Percentiles rank a stretch among this genome's conserved stretches.
Conservation (phyloP, 2,888 invertebrate species). For the Brachyopa scutellaris region DNA sequence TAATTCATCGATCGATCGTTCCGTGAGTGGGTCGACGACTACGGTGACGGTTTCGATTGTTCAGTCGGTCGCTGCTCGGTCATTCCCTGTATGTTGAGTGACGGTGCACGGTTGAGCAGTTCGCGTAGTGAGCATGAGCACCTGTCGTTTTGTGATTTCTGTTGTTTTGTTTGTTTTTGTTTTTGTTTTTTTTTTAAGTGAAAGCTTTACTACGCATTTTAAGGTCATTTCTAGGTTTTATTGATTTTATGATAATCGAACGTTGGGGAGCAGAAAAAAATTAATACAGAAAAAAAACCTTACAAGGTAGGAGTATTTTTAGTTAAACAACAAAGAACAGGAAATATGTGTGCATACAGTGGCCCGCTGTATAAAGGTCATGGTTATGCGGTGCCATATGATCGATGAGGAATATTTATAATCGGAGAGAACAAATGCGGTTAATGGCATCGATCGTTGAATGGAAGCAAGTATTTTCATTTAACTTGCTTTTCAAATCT, state of each 20-base stretch:
- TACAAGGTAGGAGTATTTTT: slow-evolving; percentile 34
- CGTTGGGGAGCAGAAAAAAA: too few species aligned
- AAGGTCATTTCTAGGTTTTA: slow-evolving; percentile 66
- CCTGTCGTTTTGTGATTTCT: slow-evolving; percentile 51
- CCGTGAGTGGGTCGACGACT: slow-evolving; percentile 39
- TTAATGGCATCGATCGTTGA: too few species aligned
- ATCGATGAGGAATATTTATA: background rate
- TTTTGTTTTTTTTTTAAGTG: slow-evolving; percentile 40
- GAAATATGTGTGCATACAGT: slow-evolving; percentile 28
- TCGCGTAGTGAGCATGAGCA: slow-evolving; percentile 33
- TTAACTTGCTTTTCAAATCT: too few species aligned
- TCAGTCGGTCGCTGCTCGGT: slow-evolving; percentile 35
- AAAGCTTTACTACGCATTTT: slow-evolving; percentile 64
- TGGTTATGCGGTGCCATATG: slow-evolving; percentile 2
- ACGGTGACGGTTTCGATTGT: slow-evolving; percentile 41
- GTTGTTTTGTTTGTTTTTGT: slow-evolving; percentile 16
- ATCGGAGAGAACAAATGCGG: slow-evolving; percentile 24
- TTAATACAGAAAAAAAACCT: slow-evolving; percentile 15
- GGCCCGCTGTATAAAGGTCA: slow-evolving; percentile 47
- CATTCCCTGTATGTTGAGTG: slow-evolving; percentile 9
- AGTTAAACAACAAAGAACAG: slow-evolving; percentile 43
- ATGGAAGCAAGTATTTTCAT: too few species aligned
- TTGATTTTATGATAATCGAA: slow-evolving; percentile 50
- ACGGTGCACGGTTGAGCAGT: background rate
- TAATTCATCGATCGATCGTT: slow-evolving; percentile 26